These are phyloP conservation scores for Pinctada fucata DNA, from an alignment of 2,888 invertebrate genomes.

Conservation along the genomic window DNA sequence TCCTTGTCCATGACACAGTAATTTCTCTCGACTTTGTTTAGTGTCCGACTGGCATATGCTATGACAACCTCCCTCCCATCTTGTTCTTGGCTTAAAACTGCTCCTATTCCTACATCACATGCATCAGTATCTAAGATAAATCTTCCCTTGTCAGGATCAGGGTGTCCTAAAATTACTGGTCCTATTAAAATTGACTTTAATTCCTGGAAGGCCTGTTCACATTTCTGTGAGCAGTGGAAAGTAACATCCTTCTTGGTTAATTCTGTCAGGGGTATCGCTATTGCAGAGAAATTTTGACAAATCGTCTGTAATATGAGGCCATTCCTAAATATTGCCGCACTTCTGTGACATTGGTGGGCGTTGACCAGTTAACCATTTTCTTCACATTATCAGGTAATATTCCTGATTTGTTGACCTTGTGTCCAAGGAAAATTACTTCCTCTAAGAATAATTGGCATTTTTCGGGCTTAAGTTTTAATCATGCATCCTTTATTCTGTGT, in stretches of 20 bases:
- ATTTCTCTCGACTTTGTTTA: slow-evolving; percentile 43
- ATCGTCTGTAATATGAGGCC: slow-evolving; percentile 42
- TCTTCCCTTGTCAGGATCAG: slow-evolving; percentile 18
- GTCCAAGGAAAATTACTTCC: slow-evolving; percentile 40
- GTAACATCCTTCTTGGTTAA: slow-evolving; percentile 32
- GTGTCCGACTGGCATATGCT: slow-evolving; percentile 26
- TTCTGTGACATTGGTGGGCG: slow-evolving; percentile 28
- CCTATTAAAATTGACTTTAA: slow-evolving; percentile 26
- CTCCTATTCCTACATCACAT: slow-evolving; percentile 39
- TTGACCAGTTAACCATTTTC: slow-evolving; percentile 33
- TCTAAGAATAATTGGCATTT: slow-evolving; percentile 37
- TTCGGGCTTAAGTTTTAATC: slow-evolving; percentile 32
- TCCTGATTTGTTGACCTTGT: slow-evolving; percentile 27
- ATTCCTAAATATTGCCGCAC: slow-evolving; percentile 38
- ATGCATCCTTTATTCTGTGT: slow-evolving; percentile 22
- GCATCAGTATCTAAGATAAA: slow-evolving; percentile 46
- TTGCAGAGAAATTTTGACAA: slow-evolving; percentile 33
- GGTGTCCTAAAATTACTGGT: slow-evolving; percentile 40
- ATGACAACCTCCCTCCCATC: slow-evolving; percentile 16
- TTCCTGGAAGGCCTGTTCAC: slow-evolving; percentile 37
- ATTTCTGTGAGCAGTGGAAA: slow-evolving; percentile 32
- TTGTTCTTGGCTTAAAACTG: slow-evolving; percentile 40
- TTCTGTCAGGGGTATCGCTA: slow-evolving; percentile 35
- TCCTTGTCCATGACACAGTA: slow-evolving; percentile 39
- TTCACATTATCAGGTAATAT: slow-evolving; percentile 29